phyloP scores from a whole-genome alignment of 2,888 invertebrate genomes.

The Ernsta delagoae region DNA sequence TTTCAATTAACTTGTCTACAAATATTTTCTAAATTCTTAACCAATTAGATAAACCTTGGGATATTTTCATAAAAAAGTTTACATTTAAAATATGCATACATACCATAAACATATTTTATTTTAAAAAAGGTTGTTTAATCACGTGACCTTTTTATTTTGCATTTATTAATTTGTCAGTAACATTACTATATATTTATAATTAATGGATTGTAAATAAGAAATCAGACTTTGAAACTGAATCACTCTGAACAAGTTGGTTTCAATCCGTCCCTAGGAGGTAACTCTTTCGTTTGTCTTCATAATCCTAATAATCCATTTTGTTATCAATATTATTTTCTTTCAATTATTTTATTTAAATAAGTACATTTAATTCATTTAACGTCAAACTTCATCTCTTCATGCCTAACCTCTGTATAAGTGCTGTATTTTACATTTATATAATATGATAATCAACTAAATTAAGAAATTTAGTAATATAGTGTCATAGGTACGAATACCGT shows the following conservation, averaged over 20 bases:
- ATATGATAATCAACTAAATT: conserved; percentile 31
- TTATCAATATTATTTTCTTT: not conserved
- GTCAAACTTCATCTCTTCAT: conserved; percentile 8
- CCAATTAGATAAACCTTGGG: conserved; percentile 47
- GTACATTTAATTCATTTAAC: conserved; percentile 10
- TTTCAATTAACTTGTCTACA: not conserved
- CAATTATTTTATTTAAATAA: not conserved
- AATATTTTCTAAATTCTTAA: conserved; percentile 30
- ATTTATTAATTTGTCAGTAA: conserved; percentile 35
- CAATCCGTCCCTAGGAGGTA: conserved; percentile 74
- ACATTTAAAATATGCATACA: conserved; percentile 41
- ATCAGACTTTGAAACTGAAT: conserved; percentile 47
- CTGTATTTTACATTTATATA: conserved; percentile 22
- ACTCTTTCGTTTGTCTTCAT: conserved; percentile 37
- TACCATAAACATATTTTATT: conserved; percentile 18
- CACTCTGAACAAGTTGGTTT: conserved; percentile 57
- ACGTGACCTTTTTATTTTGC: conserved; percentile 38
- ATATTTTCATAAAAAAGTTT: conserved; percentile 62
- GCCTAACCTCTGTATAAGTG: conserved; percentile 25
- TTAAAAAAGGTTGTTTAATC: conserved; percentile 36
- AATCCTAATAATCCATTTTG: not conserved
- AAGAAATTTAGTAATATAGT: conserved; percentile 28
- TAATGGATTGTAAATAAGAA: conserved; percentile 49
- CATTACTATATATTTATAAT: conserved; percentile 43
- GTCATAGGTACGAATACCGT: conserved; percentile 16